Evolutionary conservation across 1,140 invertebrate genomes (phyloP), one percentile per base, ranked within the genome.

Genomic region (Aphaenogaster floridana): DNA sequence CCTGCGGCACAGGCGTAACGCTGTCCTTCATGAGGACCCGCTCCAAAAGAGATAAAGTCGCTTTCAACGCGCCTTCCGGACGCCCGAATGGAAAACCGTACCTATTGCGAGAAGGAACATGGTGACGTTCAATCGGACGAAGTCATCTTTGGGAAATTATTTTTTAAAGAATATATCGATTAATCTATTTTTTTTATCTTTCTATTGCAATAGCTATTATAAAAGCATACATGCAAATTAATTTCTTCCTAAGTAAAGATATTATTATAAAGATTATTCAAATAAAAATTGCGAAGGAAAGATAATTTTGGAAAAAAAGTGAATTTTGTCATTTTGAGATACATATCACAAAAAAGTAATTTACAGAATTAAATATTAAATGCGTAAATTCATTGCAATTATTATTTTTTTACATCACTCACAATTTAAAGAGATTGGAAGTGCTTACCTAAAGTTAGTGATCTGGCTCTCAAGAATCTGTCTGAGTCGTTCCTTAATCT

Each of bases 11-110:
- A n/a, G 99, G 99, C 5, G 99, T 99, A 2, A 99, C 98, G 83
- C 99, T 98, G 94, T 99, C 99, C 95, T 99, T 99, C 99, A 99
- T 99, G 83, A 99, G 95, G 13, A 99, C 99, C 89, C 99, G 96
- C 96, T 99, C 99, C 76, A 99, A 94, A 48, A 99, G 96, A 5
- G 99, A 99, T 76, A 99, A 95, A 8, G 99, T 99, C 34, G 99
- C 98, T 97, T 99, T 99, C 77, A 99, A 95, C 42, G 99, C 98
- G 57, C 99, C 99, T 96, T 99, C 99, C 28, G 99, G 99, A 91
- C 99, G 96, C 69, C 99, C 99, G 96, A 99, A 99, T 66, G 99
- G 99, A 96, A 99, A 99, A 94, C 98, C 99, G 94, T 98, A 99
- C 96, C 98, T 98, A 45, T 66, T 64, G 7, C 48, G 2, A 79